Base-by-base conservation (phyloP, 2,113 vertebrate genomes). In the Sander lucioperca region DNA sequence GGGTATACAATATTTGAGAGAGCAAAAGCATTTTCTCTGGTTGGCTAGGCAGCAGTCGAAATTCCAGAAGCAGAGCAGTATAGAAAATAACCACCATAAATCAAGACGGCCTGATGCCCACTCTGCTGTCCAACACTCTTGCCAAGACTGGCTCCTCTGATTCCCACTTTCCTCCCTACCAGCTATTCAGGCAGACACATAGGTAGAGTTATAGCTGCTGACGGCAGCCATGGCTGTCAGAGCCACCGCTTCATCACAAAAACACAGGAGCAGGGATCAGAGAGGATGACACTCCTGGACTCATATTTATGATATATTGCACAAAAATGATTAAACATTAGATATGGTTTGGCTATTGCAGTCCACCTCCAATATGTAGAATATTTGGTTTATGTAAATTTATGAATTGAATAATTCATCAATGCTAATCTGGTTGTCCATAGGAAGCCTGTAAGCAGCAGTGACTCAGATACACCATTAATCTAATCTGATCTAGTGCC, bases 71-170 rank as follows among this genome's bases (percentile, higher is more conserved):
- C 68, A 63, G 65, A 71, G 76, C 64, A 13, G 61, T 66, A 64
- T 45, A 83, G 73, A 75, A 84, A 91, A 91, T 80, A 86, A 89
- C 73, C 58, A 27, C 68, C 77, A 87, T 86, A 86, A 90, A 92
- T 92, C 92, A 91, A 30, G 23, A 58, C 70, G 74, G 88, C 84
- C 54, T 11, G 48, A 47, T 77, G 87, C 76, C 88, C 58, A 51
- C 77, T 76, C 72, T 50, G 70, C 86, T 79, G 68, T 78, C 77
- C 83, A 61, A 39, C 84, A n/a, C 48, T 54, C 3, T 57, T 78
- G 82, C 83, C 84, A 80, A 79, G 63, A 74, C 79, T 1, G 23
- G 51, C 56, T 86, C 81, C 74, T 74, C 79, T 70, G 84, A 82
- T 90, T 88, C 82, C 88, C 84, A 63, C 85, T 82, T 74, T 70